Conservation (phyloP, 1,140 invertebrate genomes). For the Popillia japonica region DNA sequence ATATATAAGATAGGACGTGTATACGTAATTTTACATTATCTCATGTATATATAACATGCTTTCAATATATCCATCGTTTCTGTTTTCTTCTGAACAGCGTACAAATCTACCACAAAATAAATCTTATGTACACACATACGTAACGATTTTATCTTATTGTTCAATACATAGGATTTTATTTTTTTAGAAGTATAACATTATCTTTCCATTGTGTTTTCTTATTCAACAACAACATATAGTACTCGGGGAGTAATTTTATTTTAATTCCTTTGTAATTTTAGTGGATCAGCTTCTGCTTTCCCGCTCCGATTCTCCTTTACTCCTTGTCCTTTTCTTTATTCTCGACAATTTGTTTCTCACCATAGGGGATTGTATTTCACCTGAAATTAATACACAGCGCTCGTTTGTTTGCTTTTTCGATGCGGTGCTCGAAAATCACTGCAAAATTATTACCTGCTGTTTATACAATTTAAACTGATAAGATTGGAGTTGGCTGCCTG, state of each 20-base stretch:
- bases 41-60: background rate
- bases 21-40: background rate
- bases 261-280: background rate
- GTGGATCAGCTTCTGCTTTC: too few species aligned
- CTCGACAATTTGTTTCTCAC: background rate
- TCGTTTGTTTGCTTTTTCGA: background rate
- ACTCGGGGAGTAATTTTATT: slow-evolving; percentile 3
- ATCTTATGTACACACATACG: slow-evolving; percentile 8
- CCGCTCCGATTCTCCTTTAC: background rate
- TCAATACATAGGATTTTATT: slow-evolving; percentile 26
- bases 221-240: background rate
- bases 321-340: background rate
- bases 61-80: background rate
- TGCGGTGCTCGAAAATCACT: background rate
- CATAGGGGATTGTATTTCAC: background rate
- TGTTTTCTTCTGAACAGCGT: slow-evolving; percentile 1
- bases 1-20: background rate
- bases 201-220: background rate
- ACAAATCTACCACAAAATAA: slow-evolving; percentile 34
- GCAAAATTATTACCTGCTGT: slow-evolving; percentile 72
- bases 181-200: slow-evolving; percentile 5
- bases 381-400: too few species aligned
- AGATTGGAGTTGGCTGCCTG: slow-evolving; percentile 65
- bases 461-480: slow-evolving; percentile 70
- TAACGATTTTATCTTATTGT: slow-evolving; percentile 19